Percentiles rank a stretch among this genome's conserved stretches.
Evolutionary conservation across 2,113 vertebrate genomes (phyloP).

Genomic region (Eidolon helvum): DNA sequence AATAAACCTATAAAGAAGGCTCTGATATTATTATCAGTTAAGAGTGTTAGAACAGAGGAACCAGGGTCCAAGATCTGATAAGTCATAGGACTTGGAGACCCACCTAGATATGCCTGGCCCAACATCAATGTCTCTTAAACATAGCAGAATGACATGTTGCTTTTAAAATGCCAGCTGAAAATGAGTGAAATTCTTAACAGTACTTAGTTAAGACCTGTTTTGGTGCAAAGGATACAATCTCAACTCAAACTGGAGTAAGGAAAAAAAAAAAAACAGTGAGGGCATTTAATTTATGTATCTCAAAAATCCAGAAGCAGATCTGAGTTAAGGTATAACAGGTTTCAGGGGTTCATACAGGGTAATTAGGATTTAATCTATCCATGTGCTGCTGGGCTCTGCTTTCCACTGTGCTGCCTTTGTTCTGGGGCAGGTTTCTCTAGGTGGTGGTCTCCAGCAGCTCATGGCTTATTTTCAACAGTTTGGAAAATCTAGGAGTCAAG

Average conservation of each 20-base stretch:
- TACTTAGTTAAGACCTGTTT: not conserved
- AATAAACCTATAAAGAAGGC: not conserved
- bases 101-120: not conserved
- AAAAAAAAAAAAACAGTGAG: not conserved
- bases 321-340: not conserved
- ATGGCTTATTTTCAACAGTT: not conserved
- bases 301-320: not conserved
- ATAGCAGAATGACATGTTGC: not conserved
- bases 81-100: not conserved
- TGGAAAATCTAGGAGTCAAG: not conserved
- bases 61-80: not conserved
- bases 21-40: not conserved
- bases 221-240: not conserved
- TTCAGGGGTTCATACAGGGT: rapidly evolving
- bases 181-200: not conserved
- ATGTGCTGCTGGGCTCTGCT: not conserved
- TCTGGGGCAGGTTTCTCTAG: not conserved
- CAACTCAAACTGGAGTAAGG: not conserved
- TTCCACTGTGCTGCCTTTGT: not conserved
- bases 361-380: not conserved
- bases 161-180: not conserved
- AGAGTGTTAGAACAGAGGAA: not conserved
- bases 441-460: not conserved
- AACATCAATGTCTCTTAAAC: not conserved
- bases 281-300: not conserved